A percentile compares a stretch with the other conserved stretches of the same genome.
Evolutionary conservation across 1,140 invertebrate genomes (phyloP).

Genomic region (Zophobas morio): DNA sequence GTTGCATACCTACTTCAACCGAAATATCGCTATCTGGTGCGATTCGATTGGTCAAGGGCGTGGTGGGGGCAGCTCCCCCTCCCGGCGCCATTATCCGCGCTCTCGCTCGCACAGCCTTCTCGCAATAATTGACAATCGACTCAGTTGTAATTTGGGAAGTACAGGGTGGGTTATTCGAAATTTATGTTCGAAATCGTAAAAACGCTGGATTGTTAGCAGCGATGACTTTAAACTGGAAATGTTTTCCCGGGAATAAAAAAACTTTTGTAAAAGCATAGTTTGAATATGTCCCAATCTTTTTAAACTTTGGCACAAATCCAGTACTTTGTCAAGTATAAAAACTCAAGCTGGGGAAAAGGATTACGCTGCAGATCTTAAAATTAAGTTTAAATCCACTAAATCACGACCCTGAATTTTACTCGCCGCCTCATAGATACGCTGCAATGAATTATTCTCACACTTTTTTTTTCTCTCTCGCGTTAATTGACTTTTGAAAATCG

Average conservation of each 20-base stretch:
- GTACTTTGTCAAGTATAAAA: constrained; percentile 26
- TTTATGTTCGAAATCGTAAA: constrained; percentile 30
- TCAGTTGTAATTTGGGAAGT: constrained; percentile 24
- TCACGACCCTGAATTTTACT: background rate
- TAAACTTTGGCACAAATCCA: constrained; percentile 45
- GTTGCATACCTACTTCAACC: constrained; percentile 21
- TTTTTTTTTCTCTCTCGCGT: no score
- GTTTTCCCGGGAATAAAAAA: constrained; percentile 10
- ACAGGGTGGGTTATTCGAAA: constrained; percentile 22
- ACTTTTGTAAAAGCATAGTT: constrained; percentile 5
- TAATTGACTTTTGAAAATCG: no score
- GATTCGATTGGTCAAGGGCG: constrained; percentile 8
- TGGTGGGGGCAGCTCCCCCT: constrained; percentile 11
- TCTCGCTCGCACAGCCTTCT: constrained; percentile 1
- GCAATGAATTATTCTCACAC: no score
- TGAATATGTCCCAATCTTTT: constrained; percentile 38
- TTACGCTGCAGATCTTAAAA: constrained; percentile 38
- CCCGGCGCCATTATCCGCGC: background rate
- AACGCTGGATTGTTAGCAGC: constrained; percentile 28
- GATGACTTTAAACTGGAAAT: constrained; percentile 17
- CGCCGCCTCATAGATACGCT: no score
- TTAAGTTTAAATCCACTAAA: constrained; percentile 37
- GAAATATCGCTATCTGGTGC: background rate
- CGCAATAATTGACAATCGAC: constrained; percentile 4
- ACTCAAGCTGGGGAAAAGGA: constrained; percentile 10